Evolutionary conservation across 2,797 vertebrate genomes (phyloP).

Genomic region (Coluber constrictor): DNA sequence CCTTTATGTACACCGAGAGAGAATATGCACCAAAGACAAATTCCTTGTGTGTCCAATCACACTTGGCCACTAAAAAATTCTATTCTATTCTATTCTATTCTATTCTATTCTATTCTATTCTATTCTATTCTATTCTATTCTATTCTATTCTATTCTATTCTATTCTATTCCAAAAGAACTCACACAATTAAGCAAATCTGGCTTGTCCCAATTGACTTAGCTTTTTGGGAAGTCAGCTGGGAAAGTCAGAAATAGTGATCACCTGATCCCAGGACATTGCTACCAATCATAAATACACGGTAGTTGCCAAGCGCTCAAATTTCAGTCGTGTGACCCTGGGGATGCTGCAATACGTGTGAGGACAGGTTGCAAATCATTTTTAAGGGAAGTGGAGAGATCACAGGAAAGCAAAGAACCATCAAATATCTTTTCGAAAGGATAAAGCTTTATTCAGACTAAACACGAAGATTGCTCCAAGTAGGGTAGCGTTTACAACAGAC

Average conservation of each 20-base stretch:
- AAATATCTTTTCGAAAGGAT: conserved; percentile 1
- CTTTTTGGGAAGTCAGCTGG: neutral
- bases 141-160: too few relatives aligned
- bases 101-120: too few relatives aligned
- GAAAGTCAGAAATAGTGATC: neutral
- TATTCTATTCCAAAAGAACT: neutral
- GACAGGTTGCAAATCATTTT: neutral
- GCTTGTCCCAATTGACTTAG: neutral
- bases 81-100: too few relatives aligned
- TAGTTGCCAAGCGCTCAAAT: neutral
- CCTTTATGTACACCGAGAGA: too few relatives aligned
- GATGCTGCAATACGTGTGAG: neutral
- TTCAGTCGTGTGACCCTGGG: neutral
- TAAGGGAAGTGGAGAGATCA: neutral
- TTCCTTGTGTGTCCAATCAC: too few relatives aligned
- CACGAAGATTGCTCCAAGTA: conserved; percentile 11
- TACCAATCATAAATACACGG: neutral
- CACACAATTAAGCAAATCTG: neutral
- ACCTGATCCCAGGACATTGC: too few relatives aligned
- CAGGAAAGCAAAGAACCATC: neutral
- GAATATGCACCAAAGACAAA: too few relatives aligned
- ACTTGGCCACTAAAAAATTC: too few relatives aligned
- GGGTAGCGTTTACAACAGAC: conserved; percentile 46
- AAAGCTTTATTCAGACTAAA: conserved; percentile 60
- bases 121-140: too few relatives aligned